Evolutionary conservation across 2,113 vertebrate species (phyloP).

Genomic region (Anser cygnoides): DNA sequence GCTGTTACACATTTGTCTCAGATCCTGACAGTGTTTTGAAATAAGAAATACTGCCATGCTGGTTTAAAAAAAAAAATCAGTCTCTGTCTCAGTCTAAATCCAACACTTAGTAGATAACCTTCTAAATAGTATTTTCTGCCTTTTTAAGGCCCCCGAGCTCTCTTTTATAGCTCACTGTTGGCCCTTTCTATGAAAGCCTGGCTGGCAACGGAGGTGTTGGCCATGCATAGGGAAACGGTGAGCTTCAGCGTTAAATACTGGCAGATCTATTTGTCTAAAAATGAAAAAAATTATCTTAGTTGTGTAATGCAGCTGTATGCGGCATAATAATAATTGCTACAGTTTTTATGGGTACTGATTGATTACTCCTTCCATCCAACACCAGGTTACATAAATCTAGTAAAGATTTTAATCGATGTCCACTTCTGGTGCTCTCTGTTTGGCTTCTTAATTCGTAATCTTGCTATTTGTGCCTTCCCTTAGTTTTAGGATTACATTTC

Average conservation of each 20-base stretch:
- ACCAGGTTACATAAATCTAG: neutral
- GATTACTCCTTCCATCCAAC: neutral
- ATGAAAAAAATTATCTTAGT: neutral
- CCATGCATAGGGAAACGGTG: fast-evolving
- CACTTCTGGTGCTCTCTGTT: neutral
- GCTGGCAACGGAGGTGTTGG: neutral
- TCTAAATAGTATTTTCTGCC: neutral
- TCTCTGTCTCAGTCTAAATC: neutral
- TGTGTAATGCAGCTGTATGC: neutral
- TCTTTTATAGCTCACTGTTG: fast-evolving
- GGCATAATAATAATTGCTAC: neutral
- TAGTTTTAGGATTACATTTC: neutral
- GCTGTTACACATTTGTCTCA: fast-evolving
- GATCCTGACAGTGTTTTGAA: neutral
- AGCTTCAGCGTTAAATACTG: neutral
- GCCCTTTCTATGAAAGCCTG: neutral
- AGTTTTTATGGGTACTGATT: neutral
- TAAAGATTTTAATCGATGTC: neutral
- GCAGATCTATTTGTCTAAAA: neutral
- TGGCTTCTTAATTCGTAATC: neutral
- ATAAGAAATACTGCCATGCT: neutral
- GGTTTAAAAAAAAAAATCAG: neutral
- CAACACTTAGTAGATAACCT: neutral
- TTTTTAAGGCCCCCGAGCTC: neutral
- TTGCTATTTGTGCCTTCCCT: neutral